Evolutionary conservation across 2,797 vertebrate genomes (phyloP), one percentile per base, ranked within the genome.

Genomic region (Galago senegalensis): DNA sequence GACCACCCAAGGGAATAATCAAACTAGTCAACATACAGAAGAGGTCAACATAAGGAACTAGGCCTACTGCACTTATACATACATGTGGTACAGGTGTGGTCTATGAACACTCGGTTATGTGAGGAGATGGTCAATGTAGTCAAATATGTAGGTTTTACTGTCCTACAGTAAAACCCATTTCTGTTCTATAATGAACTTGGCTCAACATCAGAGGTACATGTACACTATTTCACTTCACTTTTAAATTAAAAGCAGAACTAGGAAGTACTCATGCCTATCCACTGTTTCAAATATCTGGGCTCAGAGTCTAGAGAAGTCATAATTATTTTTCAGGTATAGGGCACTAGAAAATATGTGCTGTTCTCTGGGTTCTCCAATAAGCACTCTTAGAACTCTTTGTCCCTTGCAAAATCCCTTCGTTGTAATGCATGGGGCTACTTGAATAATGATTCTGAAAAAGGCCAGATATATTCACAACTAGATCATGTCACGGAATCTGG

Each of bases 101-200:
- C 46, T 49, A 49, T 13, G 46, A 49, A 49, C 11, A 49, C 46
- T 12, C 11, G 46, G 46, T 46, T 46, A 46, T 12, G 12, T 46
- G 10, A 46, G 46, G 46, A 46, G 10, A 46, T 46, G 46, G 46
- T 46, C 46, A 46, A 46, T 46, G 46, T 46, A 46, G 46, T 46
- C 46, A 46, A 46, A 46, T 2, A 46, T 12, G 46, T 46, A 46
- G 46, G 8, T 46, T 46, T 46, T 46, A 46, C 46, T 46, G 46
- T 76, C 40, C 1, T 75, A 43, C 40, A 43, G 40, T 43, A 43
- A 43, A 43, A 43, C 40, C 40, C 20, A 70, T 3, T 92, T 91
- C 16, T 92, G 56, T 95, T 91, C 97, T 90, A 87, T 81, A 84
- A 67, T 56, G 81, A 96, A 43, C n/a, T 21, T 93, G 43, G 85